These are phyloP conservation scores for Pseudopleuronectes americanus DNA, from an alignment of 2,797 vertebrate genomes.

Conservation along the genomic window DNA sequence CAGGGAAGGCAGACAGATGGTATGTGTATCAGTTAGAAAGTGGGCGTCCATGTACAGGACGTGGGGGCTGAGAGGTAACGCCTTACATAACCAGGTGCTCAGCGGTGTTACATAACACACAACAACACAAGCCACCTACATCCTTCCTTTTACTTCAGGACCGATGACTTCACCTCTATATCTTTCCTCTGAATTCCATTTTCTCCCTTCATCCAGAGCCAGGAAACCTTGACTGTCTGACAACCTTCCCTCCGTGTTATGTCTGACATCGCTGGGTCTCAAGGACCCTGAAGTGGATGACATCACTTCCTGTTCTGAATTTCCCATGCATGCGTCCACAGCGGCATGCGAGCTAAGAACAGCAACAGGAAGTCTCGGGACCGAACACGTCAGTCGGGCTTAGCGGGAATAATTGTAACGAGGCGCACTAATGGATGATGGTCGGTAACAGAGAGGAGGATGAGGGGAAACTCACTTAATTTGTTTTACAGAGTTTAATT, in stretches of 20 bases:
- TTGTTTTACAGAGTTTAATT: not conserved
- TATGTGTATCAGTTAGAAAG: conserved; percentile 39
- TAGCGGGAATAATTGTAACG: conserved; percentile 32
- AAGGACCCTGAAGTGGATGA: conserved; percentile 61
- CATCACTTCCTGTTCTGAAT: conserved; percentile 75
- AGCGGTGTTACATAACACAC: conserved; percentile 48
- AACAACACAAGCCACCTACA: conserved; percentile 39
- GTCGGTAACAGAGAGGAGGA: not conserved
- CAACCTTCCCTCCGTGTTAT: conserved; percentile 42
- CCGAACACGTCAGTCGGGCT: conserved; percentile 49
- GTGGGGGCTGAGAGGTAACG: conserved; percentile 50
- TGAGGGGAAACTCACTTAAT: not conserved
- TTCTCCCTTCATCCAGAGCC: conserved; percentile 52
- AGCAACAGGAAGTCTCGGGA: conserved; percentile 67
- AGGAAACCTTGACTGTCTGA: conserved; percentile 44
- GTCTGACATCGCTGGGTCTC: conserved; percentile 40
- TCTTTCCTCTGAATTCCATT: conserved; percentile 51
- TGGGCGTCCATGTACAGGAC: conserved; percentile 29
- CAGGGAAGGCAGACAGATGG: conserved; percentile 58
- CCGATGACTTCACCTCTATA: conserved; percentile 4
- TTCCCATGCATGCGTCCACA: conserved; percentile 71
- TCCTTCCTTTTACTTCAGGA: conserved; percentile 16
- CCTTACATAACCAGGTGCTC: conserved; percentile 58
- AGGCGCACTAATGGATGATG: not conserved
- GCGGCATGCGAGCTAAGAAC: conserved; percentile 66